These are phyloP conservation scores for Drosophila hydei DNA, from an alignment of 1,140 invertebrate genomes.

Conservation along the genomic window DNA sequence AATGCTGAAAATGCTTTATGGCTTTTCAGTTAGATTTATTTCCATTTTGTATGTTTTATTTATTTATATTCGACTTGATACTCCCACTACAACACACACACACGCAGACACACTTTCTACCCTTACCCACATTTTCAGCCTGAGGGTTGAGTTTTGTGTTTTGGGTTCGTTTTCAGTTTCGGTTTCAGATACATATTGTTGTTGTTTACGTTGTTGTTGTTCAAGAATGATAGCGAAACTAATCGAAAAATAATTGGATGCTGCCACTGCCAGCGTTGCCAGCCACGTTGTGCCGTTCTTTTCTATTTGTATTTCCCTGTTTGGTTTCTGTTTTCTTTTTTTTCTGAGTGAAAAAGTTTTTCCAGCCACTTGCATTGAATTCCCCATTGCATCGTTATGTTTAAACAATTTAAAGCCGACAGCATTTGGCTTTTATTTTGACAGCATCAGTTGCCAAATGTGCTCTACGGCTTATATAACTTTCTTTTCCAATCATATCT, in stretches of 20 bases:
- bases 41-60: slow-evolving; percentile 84
- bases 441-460: slow-evolving; percentile 68
- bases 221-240: slow-evolving; percentile 83
- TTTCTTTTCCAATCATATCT: slow-evolving; percentile 11
- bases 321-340: slow-evolving; percentile 28
- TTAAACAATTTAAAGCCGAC: slow-evolving; percentile 75
- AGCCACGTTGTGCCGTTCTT: slow-evolving; percentile 52
- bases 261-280: slow-evolving; percentile 48
- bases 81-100: slow-evolving; percentile 38
- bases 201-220: slow-evolving; percentile 60
- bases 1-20: slow-evolving; percentile 84
- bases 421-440: slow-evolving; percentile 70
- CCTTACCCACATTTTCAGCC: slow-evolving; percentile 26
- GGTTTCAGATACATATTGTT: slow-evolving; percentile 45
- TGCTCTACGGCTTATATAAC: neutral
- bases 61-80: slow-evolving; percentile 79
- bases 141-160: slow-evolving; percentile 61
- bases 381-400: slow-evolving; percentile 83
- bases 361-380: slow-evolving; percentile 65
- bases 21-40: slow-evolving; percentile 84
- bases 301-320: slow-evolving; percentile 48
- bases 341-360: slow-evolving; percentile 59
- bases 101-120: slow-evolving; percentile 27
- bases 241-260: slow-evolving; percentile 84
- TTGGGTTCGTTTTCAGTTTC: slow-evolving; percentile 67